Base-by-base conservation (phyloP, 2,888 invertebrate genomes). In the Agrotis ipsilon region DNA sequence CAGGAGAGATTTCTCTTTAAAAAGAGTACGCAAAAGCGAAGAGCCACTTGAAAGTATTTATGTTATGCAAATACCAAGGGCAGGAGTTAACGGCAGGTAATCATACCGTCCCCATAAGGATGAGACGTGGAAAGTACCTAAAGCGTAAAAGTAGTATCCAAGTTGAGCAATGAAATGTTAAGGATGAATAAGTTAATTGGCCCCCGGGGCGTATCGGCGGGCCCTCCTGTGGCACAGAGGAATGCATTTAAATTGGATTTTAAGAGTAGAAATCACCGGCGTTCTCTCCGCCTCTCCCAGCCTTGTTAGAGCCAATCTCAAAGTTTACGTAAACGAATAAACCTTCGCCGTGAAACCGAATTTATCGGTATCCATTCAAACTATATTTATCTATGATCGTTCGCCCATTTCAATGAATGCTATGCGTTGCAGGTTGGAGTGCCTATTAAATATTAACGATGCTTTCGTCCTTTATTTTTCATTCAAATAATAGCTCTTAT, bases 221-320 rank as follows among this genome's bases (percentile, higher is more conserved):
- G 87, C 91, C 92, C 94, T 94, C 94, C 94, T 94, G 95, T 91
- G 96, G 94, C 95, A 93, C 95, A 95, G 95, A 95, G 96, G 96
- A 96, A 96, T 96, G 96, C 96, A 96, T 96, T 96, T 96, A 96
- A 96, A 96, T 96, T 96, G 96, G 96, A 95, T 96, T 96, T 96
- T 96, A 96, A 96, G 96, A 96, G 95, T 94, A 94, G 95, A 95
- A 96, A 96, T 96, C 96, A 95, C 94, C 93, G 93, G 89, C 91
- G 92, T 88, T 88, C 91, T 89, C 92, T 88, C 92, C 91, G 92
- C 93, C 92, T 92, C 91, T 91, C 91, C 89, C 90, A 90, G 94
- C 93, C 96, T 95, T 95, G 95, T 96, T 96, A 95, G 93, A 94
- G 93, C 93, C 95, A 94, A 95, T 95, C 95, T 94, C 94, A 92